These are phyloP conservation scores for Oasisia sp. DNA, from an alignment of 2,888 invertebrate species.

Conservation along the genomic window DNA sequence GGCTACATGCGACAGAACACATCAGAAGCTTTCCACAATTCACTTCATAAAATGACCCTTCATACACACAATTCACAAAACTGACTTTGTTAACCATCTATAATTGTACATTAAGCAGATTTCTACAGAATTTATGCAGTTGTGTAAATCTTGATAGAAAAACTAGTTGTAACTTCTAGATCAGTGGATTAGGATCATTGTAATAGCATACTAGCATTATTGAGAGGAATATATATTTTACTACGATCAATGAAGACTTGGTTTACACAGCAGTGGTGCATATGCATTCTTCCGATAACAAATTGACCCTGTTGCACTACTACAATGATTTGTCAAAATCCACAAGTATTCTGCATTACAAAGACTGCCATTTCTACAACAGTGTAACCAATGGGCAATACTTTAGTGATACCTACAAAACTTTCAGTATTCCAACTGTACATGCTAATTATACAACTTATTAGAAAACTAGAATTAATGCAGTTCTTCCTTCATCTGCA, in stretches of 20 bases:
- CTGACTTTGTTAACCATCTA: constrained; percentile 5
- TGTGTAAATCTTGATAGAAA: not conserved
- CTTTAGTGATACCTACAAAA: not conserved
- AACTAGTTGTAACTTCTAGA: not conserved
- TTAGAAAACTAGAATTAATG: not conserved
- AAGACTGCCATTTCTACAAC: not conserved
- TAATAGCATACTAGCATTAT: not conserved
- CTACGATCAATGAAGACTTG: not conserved
- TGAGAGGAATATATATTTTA: not conserved
- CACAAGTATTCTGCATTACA: not conserved
- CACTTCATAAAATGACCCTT: not conserved
- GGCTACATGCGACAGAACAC: not conserved
- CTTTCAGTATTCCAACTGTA: not conserved
- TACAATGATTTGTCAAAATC: not conserved
- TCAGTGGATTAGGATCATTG: not conserved
- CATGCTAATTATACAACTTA: not conserved
- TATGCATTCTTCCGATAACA: no score
- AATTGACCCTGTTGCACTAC: not conserved
- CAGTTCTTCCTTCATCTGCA: not conserved
- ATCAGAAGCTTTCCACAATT: not conserved
- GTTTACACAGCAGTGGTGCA: not conserved
- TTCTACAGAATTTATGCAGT: not conserved
- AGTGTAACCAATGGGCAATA: not conserved
- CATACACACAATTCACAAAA: constrained; percentile 2
- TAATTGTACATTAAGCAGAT: not conserved